Evolutionary conservation across 2,113 vertebrate genomes (phyloP).

Genomic region (Amphilophus citrinellus): DNA sequence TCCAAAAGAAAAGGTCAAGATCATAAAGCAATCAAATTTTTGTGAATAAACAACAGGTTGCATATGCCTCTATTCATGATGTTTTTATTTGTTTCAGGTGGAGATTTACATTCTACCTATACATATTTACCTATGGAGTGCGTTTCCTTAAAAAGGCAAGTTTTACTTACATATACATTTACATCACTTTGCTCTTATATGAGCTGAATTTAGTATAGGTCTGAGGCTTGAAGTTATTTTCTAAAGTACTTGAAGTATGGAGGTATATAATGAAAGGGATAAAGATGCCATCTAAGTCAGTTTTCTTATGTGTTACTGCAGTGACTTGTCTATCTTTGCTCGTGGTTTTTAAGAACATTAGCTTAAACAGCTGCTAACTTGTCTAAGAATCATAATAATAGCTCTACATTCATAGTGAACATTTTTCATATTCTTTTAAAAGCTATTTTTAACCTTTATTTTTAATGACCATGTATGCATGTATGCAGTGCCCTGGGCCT

Average conservation of each 20-base stretch:
- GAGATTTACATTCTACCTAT: constrained; percentile 96
- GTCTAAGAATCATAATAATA: neutral
- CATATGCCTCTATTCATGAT: neutral
- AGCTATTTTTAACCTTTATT: neutral
- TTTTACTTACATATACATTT: neutral
- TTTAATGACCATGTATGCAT: neutral
- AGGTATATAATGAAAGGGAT: neutral
- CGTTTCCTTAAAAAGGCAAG: constrained; percentile 97
- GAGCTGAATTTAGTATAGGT: neutral
- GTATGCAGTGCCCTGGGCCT: neutral
- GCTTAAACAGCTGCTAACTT: no score
- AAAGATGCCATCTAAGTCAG: neutral
- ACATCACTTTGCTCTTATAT: neutral
- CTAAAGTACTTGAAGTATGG: neutral
- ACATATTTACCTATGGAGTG: constrained; percentile 96
- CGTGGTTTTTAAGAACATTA: neutral
- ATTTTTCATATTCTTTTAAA: neutral
- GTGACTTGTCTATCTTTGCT: neutral
- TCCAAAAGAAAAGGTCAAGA: neutral
- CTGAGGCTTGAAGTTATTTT: neutral
- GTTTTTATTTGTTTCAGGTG: constrained; percentile 87
- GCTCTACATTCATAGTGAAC: neutral
- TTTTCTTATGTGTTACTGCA: neutral
- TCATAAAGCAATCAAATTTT: neutral
- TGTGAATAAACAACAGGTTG: neutral